Evolutionary conservation across 2,113 vertebrate genomes (phyloP).

Genomic region (Neoarius graeffei): DNA sequence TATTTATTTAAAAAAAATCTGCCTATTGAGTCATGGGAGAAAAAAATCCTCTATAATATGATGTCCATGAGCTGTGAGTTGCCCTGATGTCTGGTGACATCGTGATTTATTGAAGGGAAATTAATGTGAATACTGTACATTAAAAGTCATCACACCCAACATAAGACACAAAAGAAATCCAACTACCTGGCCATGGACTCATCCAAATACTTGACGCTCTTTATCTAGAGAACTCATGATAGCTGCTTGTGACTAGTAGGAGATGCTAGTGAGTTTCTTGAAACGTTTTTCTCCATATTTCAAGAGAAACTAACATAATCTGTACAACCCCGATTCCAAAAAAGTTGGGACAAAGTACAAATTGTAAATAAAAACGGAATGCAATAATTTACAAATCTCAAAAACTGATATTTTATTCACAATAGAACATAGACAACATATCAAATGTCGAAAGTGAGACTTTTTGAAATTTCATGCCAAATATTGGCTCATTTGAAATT

Average conservation of each 20-base stretch:
- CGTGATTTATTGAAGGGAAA: not conserved
- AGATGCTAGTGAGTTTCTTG: not conserved
- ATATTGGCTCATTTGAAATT: too few species aligned
- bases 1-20: not conserved
- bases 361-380: too few species aligned
- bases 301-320: not conserved
- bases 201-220: not conserved
- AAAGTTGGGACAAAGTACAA: too few species aligned
- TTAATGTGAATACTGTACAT: not conserved
- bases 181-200: too few species aligned
- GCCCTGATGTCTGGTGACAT: not conserved
- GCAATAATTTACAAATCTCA: too few species aligned
- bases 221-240: not conserved
- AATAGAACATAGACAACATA: too few species aligned
- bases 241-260: not conserved
- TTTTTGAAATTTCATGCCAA: too few species aligned
- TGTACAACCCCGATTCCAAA: too few species aligned
- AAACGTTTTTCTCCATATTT: not conserved
- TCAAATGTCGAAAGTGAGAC: too few species aligned
- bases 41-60: not conserved
- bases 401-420: too few species aligned
- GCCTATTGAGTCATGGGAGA: not conserved
- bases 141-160: not conserved
- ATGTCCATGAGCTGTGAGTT: not conserved
- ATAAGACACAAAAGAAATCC: not conserved